These are phyloP conservation scores for Eupithecia vulgata DNA, from an alignment of 2,888 invertebrate species.

Conservation along the genomic window DNA sequence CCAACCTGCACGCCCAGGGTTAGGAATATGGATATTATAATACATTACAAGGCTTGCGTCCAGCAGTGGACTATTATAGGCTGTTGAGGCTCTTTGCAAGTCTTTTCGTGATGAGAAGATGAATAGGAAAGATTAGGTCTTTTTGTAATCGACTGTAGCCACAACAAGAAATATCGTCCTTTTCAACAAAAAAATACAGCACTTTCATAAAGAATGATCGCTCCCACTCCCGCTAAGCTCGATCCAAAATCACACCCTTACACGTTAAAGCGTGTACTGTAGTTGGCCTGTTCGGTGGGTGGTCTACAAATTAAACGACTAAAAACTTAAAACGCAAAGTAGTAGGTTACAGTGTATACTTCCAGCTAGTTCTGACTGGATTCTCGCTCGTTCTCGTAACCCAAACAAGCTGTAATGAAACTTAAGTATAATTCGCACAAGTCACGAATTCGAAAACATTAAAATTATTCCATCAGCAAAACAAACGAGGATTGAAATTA, in stretches of 20 bases:
- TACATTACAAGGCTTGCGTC: too few species aligned
- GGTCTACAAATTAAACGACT: not conserved
- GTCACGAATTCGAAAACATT: constrained; percentile 9
- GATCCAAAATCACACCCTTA: not conserved
- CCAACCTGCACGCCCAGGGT: too few species aligned
- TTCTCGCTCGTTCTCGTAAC: not conserved
- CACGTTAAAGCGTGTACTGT: not conserved
- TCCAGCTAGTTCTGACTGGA: not conserved
- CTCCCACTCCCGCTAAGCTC: not conserved
- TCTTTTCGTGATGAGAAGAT: too few species aligned
- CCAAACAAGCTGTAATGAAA: constrained; percentile 1
- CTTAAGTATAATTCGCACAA: not conserved
- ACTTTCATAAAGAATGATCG: not conserved
- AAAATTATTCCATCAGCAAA: constrained; percentile 21
- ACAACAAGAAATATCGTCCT: too few species aligned
- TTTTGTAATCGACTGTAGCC: too few species aligned
- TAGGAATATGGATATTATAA: too few species aligned
- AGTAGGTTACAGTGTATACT: not conserved
- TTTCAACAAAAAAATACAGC: not conserved
- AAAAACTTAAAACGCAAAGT: not conserved
- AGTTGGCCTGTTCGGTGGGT: not conserved
- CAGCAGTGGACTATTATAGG: too few species aligned
- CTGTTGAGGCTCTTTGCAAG: too few species aligned
- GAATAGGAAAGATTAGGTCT: too few species aligned
- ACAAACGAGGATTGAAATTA: constrained; percentile 25